Conservation (phyloP, 2,888 invertebrate species). For the Caenorhabditis doughertyi region DNA sequence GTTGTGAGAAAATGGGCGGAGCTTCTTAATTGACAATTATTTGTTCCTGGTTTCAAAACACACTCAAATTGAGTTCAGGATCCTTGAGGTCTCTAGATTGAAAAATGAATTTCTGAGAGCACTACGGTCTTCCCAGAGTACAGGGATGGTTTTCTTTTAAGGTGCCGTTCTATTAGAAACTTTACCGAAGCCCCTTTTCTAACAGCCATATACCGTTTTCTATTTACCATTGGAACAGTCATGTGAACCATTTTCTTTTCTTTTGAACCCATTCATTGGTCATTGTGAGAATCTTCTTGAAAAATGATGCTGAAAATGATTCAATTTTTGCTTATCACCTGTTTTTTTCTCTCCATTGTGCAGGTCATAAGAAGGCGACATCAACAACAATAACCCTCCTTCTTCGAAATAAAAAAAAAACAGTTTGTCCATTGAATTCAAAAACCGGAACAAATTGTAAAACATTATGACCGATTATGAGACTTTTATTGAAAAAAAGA, state of each 20-base stretch:
- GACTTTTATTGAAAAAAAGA: slow-evolving; percentile 4
- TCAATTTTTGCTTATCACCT: slow-evolving; percentile 12
- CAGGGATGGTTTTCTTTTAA: no score
- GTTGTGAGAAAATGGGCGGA: no score
- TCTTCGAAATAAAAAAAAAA: neutral
- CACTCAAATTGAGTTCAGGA: no score
- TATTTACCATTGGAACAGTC: neutral
- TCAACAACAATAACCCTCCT: slow-evolving; percentile 5
- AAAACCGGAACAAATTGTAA: slow-evolving; percentile 29
- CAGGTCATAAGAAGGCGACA: neutral
- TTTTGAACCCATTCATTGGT: neutral
- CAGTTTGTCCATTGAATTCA: neutral
- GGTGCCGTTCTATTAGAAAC: no score
- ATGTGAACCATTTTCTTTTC: neutral
- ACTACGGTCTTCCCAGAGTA: no score
- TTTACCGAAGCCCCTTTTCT: no score
- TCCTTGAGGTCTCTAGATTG: no score
- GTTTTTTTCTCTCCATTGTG: neutral
- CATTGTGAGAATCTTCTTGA: neutral
- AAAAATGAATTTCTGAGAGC: no score
- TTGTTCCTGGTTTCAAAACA: no score
- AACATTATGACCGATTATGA: slow-evolving; percentile 34
- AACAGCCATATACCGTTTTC: neutral
- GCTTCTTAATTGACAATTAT: no score
- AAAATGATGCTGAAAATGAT: neutral